A percentile compares a stretch with the other conserved stretches of the same genome.
Evolutionary conservation across 2,113 vertebrate species (phyloP).

Genomic region (Semnornis frantzii): DNA sequence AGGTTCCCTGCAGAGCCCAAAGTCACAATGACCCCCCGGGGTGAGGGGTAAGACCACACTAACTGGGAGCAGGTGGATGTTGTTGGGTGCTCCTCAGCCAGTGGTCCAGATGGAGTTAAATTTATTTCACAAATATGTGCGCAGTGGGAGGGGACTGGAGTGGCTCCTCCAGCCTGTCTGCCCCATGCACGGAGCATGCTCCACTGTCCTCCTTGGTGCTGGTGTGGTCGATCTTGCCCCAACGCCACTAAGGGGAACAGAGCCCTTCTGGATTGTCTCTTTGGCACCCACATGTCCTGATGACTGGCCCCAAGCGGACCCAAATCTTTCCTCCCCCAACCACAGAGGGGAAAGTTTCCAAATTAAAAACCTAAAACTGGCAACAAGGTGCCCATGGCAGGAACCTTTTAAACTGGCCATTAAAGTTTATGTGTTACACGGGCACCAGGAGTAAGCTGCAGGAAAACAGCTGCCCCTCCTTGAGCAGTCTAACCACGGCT

Average conservation of each 20-base stretch:
- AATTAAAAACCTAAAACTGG: slow-evolving; percentile 85
- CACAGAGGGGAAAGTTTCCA: slow-evolving; percentile 83
- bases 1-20: background rate
- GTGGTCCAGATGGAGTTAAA: background rate
- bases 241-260: slow-evolving; percentile 53
- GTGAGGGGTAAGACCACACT: accelerated
- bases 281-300: slow-evolving; percentile 74
- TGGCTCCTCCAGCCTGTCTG: background rate
- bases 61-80: background rate
- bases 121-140: background rate
- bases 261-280: slow-evolving; percentile 65
- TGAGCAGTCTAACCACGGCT: slow-evolving; percentile 75
- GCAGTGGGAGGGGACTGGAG: accelerated
- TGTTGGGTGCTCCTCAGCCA: background rate
- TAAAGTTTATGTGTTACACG: slow-evolving; percentile 84
- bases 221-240: background rate
- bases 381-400: slow-evolving; percentile 81
- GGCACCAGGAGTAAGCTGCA: slow-evolving; percentile 75
- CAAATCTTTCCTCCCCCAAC: slow-evolving; percentile 77
- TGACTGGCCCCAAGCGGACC: slow-evolving; percentile 68
- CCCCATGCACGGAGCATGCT: accelerated
- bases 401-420: slow-evolving; percentile 83
- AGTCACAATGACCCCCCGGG: accelerated
- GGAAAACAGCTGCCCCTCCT: slow-evolving; percentile 77
- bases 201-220: background rate